phyloP scores from a whole-genome alignment of 1,140 invertebrate genomes.

The Microplitis mediator region DNA sequence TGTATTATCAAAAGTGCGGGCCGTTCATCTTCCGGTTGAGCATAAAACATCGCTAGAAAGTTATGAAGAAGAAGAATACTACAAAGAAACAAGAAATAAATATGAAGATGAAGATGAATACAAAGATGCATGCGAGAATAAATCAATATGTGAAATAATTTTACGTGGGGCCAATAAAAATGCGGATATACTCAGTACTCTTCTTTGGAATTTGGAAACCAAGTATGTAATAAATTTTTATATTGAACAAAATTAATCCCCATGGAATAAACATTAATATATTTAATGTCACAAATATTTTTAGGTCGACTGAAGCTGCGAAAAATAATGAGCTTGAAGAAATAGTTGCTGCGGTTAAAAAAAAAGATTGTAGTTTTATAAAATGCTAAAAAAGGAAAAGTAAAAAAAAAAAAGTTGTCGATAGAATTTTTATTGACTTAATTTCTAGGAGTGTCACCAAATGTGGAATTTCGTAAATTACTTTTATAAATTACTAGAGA shows the following conservation, averaged over 20 bases:
- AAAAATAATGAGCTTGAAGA: slow-evolving; percentile 46
- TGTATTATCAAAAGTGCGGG: slow-evolving; percentile 48
- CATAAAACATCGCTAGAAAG: slow-evolving; percentile 39
- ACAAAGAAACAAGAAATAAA: slow-evolving; percentile 1
- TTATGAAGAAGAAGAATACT: slow-evolving; percentile 14
- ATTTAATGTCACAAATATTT: slow-evolving; percentile 19
- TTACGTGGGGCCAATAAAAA: slow-evolving; percentile 38
- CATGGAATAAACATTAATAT: neutral
- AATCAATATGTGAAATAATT: slow-evolving; percentile 50
- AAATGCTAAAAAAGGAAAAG: slow-evolving; percentile 27
- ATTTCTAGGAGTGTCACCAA: neutral
- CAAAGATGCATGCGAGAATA: slow-evolving; percentile 44
- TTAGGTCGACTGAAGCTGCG: slow-evolving; percentile 43
- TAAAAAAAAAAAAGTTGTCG: neutral
- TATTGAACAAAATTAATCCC: neutral
- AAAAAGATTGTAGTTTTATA: slow-evolving; percentile 45
- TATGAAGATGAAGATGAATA: too few species aligned
- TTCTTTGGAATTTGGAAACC: slow-evolving; percentile 47
- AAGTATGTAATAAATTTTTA: slow-evolving; percentile 38
- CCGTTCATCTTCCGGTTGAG: slow-evolving; percentile 47
- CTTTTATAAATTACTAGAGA: neutral
- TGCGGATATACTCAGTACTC: slow-evolving; percentile 45
- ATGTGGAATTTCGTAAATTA: slow-evolving; percentile 18
- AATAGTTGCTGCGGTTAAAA: slow-evolving; percentile 50
- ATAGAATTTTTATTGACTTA: slow-evolving; percentile 8